These are phyloP conservation scores for Corapipo altera DNA, from an alignment of 2,113 vertebrate genomes.

Conservation along the genomic window DNA sequence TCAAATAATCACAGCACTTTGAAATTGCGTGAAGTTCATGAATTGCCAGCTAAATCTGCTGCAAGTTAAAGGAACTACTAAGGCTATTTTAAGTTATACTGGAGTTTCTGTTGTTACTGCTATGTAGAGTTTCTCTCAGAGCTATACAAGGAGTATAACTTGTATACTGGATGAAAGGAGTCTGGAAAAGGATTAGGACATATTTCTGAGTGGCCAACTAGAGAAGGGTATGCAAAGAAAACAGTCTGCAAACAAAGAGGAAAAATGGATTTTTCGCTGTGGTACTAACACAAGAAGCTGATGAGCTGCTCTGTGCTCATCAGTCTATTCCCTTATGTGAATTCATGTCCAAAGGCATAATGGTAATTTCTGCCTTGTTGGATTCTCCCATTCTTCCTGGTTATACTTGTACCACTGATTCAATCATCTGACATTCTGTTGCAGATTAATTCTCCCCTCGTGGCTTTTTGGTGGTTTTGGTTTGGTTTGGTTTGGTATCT, in stretches of 20 bases:
- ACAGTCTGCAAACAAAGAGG: background rate
- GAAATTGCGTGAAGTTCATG: background rate
- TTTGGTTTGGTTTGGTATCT: background rate
- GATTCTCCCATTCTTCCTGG: constrained; percentile 13
- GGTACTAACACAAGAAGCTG: background rate
- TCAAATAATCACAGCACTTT: background rate
- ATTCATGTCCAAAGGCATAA: background rate
- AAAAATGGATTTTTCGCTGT: background rate
- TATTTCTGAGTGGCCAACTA: background rate
- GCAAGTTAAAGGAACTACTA: background rate
- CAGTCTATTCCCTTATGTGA: constrained; percentile 15
- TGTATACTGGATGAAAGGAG: background rate
- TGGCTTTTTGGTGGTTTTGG: background rate
- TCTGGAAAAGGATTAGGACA: background rate
- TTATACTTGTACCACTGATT: constrained; percentile 36
- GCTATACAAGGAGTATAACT: background rate
- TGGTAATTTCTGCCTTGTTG: constrained; percentile 47
- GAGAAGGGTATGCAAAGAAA: background rate
- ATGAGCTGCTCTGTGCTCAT: background rate
- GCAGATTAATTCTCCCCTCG: background rate
- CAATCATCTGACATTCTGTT: constrained; percentile 24
- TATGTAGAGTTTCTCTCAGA: background rate
- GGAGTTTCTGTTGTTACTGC: background rate
- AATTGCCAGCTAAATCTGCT: background rate
- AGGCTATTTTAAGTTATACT: background rate